Evolutionary conservation across 2,888 invertebrate genomes (phyloP), one percentile per base, ranked within the genome.

Genomic region (Drosophila barbarae): DNA sequence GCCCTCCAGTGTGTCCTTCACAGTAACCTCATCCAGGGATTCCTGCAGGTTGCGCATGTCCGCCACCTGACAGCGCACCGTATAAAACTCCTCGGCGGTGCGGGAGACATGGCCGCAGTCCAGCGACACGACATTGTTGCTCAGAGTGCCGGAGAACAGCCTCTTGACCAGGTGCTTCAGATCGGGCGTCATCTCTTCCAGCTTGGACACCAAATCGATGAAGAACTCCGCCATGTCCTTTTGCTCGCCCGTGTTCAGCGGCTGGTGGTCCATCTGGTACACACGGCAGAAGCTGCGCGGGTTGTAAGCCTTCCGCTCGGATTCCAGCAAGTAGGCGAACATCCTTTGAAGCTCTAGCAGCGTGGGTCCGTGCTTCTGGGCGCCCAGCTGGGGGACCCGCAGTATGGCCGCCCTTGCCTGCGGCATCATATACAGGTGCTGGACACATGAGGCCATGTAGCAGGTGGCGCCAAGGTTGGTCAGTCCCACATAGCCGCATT

Each of bases 141-240:
- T 97, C 23, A 97, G 92, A 0, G 96, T 95, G 35, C 98, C 98
- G 84, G 98, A 97, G 89, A 98, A 98, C 34, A 98, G 90, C 13
- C 93, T 95, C 87, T 98, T 98, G 6, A 98, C 96, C 26, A 98
- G 91, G 73, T 93, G 94, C 90, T 97, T 98, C 38, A 97, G 89
- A 72, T 96, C 94, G 0, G 96, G 94, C 2, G 97, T 96, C 96
- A 98, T 98, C 89, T 98, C 98, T 89, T 98, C 98, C 13, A 98
- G 90, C 88, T 98, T 98, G 23, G 97, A 97, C 32, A 98, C 97
- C 47, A 98, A 92, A 90, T 98, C 98, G 56, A 98, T 98, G 88
- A 98, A 98, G 90, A 98, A 98, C 90, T 98, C 98, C 0, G 98
- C 97, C 98, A 98, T 98, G 87, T 98, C 98, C 87, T 98, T 98